phyloP scores from a whole-genome alignment of 1,140 invertebrate genomes.

The Pinna nobilis region DNA sequence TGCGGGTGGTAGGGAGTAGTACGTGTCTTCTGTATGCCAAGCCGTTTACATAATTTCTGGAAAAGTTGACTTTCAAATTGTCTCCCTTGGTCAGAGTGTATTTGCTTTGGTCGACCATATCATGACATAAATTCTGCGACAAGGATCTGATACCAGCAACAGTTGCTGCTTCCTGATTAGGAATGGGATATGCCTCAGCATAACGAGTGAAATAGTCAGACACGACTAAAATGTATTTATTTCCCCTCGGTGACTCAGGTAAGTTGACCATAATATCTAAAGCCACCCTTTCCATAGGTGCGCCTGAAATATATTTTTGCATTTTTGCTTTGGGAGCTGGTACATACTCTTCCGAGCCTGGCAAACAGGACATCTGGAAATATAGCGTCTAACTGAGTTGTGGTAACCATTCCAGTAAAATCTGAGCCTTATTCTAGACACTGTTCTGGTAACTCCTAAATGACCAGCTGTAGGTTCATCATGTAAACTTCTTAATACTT shows the following conservation, averaged over 20 bases:
- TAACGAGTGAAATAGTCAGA: slow-evolving; percentile 64
- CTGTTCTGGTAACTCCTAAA: slow-evolving; percentile 36
- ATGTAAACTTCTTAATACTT: slow-evolving; percentile 27
- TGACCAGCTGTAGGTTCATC: slow-evolving; percentile 39
- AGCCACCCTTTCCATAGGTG: slow-evolving; percentile 56
- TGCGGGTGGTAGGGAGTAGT: slow-evolving; percentile 59
- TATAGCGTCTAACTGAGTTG: slow-evolving; percentile 6
- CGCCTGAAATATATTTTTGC: slow-evolving; percentile 3
- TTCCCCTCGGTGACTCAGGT: slow-evolving; percentile 49
- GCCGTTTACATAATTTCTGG: slow-evolving; percentile 28
- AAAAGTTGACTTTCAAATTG: slow-evolving; percentile 42
- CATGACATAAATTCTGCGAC: slow-evolving; percentile 38
- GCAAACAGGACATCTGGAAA: slow-evolving; percentile 28
- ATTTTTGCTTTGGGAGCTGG: not conserved
- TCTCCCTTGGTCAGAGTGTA: slow-evolving; percentile 42
- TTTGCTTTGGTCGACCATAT: slow-evolving; percentile 41
- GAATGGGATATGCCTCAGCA: slow-evolving; percentile 52
- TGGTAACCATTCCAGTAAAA: slow-evolving; percentile 39
- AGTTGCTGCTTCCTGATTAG: slow-evolving; percentile 45
- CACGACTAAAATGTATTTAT: slow-evolving; percentile 54
- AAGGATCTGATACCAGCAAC: slow-evolving; percentile 28
- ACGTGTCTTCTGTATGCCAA: slow-evolving; percentile 46
- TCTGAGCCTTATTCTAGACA: slow-evolving; percentile 15
- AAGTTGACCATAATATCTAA: slow-evolving; percentile 67
- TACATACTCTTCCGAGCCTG: slow-evolving; percentile 16